Evolutionary conservation across 2,888 invertebrate genomes (phyloP).

Genomic region (Protodeltote pygarga): DNA sequence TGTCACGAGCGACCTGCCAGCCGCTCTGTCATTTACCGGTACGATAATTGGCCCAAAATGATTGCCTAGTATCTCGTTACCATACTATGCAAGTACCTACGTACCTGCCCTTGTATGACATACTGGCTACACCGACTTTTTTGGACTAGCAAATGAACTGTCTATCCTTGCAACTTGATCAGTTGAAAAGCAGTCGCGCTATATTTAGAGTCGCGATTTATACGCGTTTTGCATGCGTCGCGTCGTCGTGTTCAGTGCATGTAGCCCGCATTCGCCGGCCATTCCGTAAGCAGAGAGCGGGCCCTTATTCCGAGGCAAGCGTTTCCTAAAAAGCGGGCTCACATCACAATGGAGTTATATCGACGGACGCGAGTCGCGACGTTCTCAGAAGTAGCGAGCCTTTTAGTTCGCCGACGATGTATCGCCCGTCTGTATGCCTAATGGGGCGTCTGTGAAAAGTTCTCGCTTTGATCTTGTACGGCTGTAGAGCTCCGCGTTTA

Average conservation of each 20-base stretch:
- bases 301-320: constrained; percentile 29
- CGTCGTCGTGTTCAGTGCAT: constrained; percentile 1
- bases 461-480: constrained; percentile 1
- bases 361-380: constrained; percentile 14
- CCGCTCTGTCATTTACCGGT: constrained; percentile 34
- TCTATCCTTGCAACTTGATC: constrained; percentile 16
- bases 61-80: constrained; percentile 27
- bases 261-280: not conserved
- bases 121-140: constrained; percentile 37
- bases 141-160: constrained; percentile 42
- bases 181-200: constrained; percentile 29
- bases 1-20: not conserved
- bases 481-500: not conserved
- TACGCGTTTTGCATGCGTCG: constrained; percentile 38
- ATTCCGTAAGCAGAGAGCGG: constrained; percentile 17
- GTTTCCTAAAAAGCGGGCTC: constrained; percentile 33
- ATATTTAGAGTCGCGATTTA: constrained; percentile 32
- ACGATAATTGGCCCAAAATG: constrained; percentile 40
- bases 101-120: no score
- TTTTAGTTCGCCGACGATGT: constrained; percentile 23
- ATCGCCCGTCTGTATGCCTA: constrained; percentile 17
- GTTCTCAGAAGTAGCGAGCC: constrained; percentile 33
- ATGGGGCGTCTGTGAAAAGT: constrained; percentile 19
- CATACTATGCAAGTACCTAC: no score
- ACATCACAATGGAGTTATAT: constrained; percentile 33